Base-by-base conservation (phyloP, 2,113 vertebrate genomes). In the Platycercus adscitus region DNA sequence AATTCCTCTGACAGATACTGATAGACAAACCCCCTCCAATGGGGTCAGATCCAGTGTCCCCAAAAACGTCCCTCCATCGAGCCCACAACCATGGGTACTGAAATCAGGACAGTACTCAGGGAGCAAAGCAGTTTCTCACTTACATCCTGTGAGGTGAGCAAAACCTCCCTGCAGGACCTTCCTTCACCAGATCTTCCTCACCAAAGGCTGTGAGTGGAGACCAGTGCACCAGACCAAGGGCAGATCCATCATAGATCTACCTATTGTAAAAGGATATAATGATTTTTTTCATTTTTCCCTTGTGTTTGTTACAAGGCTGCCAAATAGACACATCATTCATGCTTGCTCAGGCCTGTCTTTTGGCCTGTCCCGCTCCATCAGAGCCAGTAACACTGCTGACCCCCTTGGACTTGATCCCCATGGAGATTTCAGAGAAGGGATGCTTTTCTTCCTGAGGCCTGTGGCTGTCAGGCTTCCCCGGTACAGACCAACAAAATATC, bases 251-350 rank as follows among this genome's bases (percentile, higher is more conserved):
- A 17, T 2, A 46, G 13, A 53, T 35, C 24, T 52, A 41, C 29
- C 49, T 41, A 6, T 53, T 0, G 0, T n/a, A 68, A 50, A 70
- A 58, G n/a, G 29, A 21, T 50, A 18, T 5, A 0, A 8, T 28
- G 43, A 52, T 69, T 81, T 89, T 75, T 92, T 89, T 92, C 11
- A 0, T 79, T 24, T 71, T 92, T 81, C 41, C 19, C 11, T 46
- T 71, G 18, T 37, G 52, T 63, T 68, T 64, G 19, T 46, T 43
- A 43, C 35, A 60, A 52, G 90, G 37, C 31, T 86, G 68, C 58
- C 86, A 75, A 77, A 95, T 81, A 81, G 52, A 81, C 55, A 50
- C 70, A 84, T 92, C 91, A 70, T 93, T 94, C 66, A 86, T 0
- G 7, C 86, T 71, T 83, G 60, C 82, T 64, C 80, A 28, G 76